Base-by-base conservation (phyloP, 2,888 invertebrate species). In the Parthenolecanium corni region DNA sequence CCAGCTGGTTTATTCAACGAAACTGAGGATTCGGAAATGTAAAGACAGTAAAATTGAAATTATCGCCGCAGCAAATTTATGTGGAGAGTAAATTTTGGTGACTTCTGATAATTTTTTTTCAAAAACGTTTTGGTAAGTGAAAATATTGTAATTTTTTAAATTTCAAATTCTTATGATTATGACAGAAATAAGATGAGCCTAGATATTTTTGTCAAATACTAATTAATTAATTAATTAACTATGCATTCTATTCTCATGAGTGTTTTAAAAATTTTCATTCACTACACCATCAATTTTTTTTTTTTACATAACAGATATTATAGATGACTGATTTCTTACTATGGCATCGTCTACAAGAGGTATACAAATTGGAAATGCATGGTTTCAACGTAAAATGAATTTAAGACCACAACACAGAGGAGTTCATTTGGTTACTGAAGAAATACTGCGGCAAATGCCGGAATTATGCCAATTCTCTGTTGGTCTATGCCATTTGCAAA, bases 321-420 rank as follows among this genome's bases (percentile, higher is more conserved):
- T 49, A 47, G 47, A 49, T 31, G 51, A 61, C 49, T 47, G 49
- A 23, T 49, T 38, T 49, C 23, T 53, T 64, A 68, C 66, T 66
- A 87, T 87, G 87, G 87, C 86, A 82, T 87, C 87, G 77, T 86
- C 86, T 78, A 65, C 66, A 31, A 80, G 86, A 79, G 90, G 89
- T 77, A 86, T 92, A 78, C 91, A 91, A 82, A 88, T 89, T 75
- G 92, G 92, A 78, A 89, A 91, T 76, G 92, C 93, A 78, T 96
- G 95, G 95, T 92, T 92, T 82, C 95, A 96, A 80, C 86, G 89
- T 78, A 93, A 93, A 81, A 86, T 96, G 76, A 90, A 91, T 78
- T 82, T 96, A 76, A 82, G 92, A 76, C 91, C 94, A 72, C 93
- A 93, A 78, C 92, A 92, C 77, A 82, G 95, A 75, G 95, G 95